These are phyloP conservation scores for Zosterops borbonicus DNA, from an alignment of 2,113 vertebrate species.

Conservation along the genomic window DNA sequence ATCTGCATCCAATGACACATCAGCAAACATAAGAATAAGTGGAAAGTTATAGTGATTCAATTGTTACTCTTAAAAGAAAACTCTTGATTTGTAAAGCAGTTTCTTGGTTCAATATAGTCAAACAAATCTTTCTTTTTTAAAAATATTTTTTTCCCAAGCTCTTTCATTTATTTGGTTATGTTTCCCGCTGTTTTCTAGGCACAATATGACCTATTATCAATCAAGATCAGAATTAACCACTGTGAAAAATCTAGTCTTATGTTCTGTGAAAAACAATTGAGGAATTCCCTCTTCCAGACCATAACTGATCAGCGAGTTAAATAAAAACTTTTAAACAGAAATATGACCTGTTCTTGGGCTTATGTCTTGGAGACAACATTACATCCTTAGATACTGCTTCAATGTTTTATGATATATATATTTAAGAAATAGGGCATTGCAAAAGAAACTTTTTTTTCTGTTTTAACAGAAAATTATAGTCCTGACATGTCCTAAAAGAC, in stretches of 20 bases:
- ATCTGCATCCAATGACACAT: not conserved
- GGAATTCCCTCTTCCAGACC: not conserved
- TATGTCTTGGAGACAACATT: not conserved
- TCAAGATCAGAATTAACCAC: not conserved
- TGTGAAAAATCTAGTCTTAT: not conserved
- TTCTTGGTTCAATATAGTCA: not conserved
- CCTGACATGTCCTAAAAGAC: not conserved
- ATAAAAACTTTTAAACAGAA: not conserved
- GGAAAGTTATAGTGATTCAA: not conserved
- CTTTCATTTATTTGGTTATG: not conserved
- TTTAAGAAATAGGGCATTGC: not conserved
- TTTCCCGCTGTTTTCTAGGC: not conserved
- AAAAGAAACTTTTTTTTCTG: not conserved
- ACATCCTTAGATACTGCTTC: not conserved
- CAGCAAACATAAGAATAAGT: not conserved
- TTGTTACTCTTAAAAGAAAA: not conserved
- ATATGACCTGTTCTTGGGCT: not conserved
- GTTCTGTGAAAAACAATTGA: not conserved
- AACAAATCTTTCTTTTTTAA: not conserved
- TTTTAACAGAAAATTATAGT: not conserved
- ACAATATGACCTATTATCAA: not conserved
- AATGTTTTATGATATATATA: not conserved
- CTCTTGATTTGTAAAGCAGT: not conserved
- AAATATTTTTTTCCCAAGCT: not conserved
- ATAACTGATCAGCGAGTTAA: not conserved